Conservation (phyloP, 2,797 vertebrate species). For the Coranthus polyacanthus region DNA sequence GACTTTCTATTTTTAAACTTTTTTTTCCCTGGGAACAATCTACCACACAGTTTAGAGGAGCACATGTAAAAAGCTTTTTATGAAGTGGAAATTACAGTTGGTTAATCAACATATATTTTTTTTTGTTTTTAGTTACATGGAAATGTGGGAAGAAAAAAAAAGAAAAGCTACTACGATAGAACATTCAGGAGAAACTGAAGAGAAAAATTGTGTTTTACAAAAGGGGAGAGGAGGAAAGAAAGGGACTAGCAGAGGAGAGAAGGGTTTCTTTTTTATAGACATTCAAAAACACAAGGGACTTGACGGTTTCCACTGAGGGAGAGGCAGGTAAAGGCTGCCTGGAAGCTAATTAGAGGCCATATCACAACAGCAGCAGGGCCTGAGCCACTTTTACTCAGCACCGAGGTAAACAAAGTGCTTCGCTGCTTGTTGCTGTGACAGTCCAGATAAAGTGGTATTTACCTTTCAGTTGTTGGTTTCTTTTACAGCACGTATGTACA, state of each 20-base stretch:
- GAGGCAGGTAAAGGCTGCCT: constrained; percentile 75
- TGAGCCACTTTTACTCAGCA: constrained; percentile 69
- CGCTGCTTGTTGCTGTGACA: constrained; percentile 75
- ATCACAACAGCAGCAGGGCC: constrained; percentile 74
- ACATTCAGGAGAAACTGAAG: constrained; percentile 29
- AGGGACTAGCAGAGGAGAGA: constrained; percentile 22
- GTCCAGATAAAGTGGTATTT: constrained; percentile 80
- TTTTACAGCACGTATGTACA: constrained; percentile 57
- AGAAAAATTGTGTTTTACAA: constrained; percentile 20
- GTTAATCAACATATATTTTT: no score
- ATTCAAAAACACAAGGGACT: constrained; percentile 56
- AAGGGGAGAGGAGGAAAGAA: constrained; percentile 28
- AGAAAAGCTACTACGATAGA: not conserved
- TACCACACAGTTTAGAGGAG: no score
- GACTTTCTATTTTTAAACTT: no score
- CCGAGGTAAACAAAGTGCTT: constrained; percentile 78
- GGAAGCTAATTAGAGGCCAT: constrained; percentile 78
- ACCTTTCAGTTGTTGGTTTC: constrained; percentile 76
- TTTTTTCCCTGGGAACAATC: no score
- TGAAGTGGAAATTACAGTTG: no score
- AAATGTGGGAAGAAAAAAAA: no score
- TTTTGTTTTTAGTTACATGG: no score
- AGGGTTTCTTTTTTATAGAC: constrained; percentile 34
- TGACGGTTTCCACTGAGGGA: constrained; percentile 42
- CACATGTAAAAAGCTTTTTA: no score